These are phyloP conservation scores for Druceiella hillmani DNA, from an alignment of 2,888 invertebrate genomes.

Conservation along the genomic window DNA sequence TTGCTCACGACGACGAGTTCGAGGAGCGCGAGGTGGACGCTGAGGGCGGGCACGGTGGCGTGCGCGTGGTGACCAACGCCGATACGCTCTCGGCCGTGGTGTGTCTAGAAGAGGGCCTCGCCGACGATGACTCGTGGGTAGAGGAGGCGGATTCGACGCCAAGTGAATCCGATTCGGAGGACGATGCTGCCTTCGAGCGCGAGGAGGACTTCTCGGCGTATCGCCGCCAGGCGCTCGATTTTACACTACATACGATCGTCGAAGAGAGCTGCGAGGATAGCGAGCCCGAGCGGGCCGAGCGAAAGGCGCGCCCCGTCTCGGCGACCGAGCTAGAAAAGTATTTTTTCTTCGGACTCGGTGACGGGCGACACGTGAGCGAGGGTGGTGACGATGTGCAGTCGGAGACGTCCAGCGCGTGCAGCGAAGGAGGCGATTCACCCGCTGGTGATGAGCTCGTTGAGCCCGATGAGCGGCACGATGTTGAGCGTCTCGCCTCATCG, in stretches of 20 bases:
- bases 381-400: conserved; percentile 63
- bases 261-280: conserved; percentile 95
- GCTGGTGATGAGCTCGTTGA: conserved; percentile 53
- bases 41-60: conserved; percentile 52
- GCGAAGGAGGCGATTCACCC: conserved; percentile 73
- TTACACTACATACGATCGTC: conserved; percentile 87
- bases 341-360: conserved; percentile 81
- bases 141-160: conserved; percentile 63
- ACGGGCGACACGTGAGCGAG: conserved; percentile 54
- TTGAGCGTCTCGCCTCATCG: conserved; percentile 74
- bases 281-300: conserved; percentile 64
- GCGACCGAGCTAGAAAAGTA: conserved; percentile 87
- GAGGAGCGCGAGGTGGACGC: conserved; percentile 45
- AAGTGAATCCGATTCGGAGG: conserved; percentile 64
- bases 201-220: conserved; percentile 81
- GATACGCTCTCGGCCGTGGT: conserved; percentile 66
- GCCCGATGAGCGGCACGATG: conserved; percentile 50
- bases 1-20: conserved; percentile 33
- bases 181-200: conserved; percentile 64
- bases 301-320: conserved; percentile 63
- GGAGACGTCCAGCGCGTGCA: conserved; percentile 81
- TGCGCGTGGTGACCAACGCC: conserved; percentile 64
- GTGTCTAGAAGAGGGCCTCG: conserved; percentile 78
- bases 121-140: conserved; percentile 90
- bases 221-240: conserved; percentile 77